Evolutionary conservation across 2,888 invertebrate species (phyloP).

Genomic region (Lutraria lutraria): DNA sequence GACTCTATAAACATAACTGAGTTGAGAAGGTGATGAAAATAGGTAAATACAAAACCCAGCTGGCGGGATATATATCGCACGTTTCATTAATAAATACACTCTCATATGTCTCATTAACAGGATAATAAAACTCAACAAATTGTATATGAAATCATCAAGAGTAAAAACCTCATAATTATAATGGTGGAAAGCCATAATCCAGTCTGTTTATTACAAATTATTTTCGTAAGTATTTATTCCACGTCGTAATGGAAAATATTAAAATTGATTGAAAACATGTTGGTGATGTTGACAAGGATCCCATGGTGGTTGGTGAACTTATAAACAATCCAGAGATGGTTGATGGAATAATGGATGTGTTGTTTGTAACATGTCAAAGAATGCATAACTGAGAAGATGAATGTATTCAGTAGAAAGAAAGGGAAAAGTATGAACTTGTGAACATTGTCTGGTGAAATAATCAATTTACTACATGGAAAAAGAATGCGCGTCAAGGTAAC

Average conservation of each 20-base stretch:
- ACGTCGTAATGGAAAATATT: background rate
- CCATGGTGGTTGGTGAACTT: constrained; percentile 2
- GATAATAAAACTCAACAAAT: background rate
- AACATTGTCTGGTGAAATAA: background rate
- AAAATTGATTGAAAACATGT: constrained; percentile 8
- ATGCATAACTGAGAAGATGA: constrained; percentile 8
- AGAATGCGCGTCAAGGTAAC: background rate
- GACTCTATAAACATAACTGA: background rate
- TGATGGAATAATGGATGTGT: constrained; percentile 8
- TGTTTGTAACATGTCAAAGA: constrained; percentile 8
- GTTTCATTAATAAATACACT: constrained; percentile 31
- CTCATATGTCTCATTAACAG: constrained; percentile 22
- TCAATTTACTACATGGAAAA: constrained; percentile 17
- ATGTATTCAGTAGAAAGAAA: background rate
- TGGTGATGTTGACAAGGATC: constrained; percentile 1
- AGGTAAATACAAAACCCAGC: constrained; percentile 19
- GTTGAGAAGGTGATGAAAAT: background rate
- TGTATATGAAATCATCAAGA: background rate
- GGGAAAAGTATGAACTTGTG: background rate
- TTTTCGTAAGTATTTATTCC: background rate
- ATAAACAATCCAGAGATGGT: background rate
- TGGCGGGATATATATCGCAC: constrained; percentile 23
- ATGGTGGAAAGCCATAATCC: background rate
- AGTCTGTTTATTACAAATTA: constrained; percentile 22
- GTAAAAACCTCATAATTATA: background rate